Evolutionary conservation across 2,888 invertebrate species (phyloP).

Genomic region (Lacanobia oleracea): DNA sequence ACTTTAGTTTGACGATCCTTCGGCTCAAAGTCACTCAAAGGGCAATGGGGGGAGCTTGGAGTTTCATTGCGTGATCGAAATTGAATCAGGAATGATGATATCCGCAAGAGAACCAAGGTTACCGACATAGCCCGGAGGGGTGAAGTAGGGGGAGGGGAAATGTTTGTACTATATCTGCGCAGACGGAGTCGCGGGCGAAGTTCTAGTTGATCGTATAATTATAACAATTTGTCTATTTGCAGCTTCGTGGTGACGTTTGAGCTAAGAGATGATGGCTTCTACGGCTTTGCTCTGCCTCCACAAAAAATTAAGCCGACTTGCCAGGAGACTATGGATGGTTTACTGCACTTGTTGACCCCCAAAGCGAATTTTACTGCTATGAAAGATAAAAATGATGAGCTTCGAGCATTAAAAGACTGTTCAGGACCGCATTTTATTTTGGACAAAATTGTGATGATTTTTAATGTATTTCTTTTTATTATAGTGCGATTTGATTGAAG

Average conservation of each 20-base stretch:
- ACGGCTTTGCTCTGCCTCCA: slow-evolving; percentile 93
- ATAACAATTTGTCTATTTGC: slow-evolving; percentile 35
- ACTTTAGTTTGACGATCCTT: too few relatives aligned
- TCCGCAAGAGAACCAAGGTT: too few relatives aligned
- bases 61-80: too few relatives aligned
- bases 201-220: not conserved
- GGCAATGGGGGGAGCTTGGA: too few relatives aligned
- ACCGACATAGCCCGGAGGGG: too few relatives aligned
- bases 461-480: slow-evolving; percentile 75
- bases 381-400: not conserved
- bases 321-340: slow-evolving; percentile 90
- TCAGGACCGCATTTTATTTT: slow-evolving; percentile 39
- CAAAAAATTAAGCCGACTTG: slow-evolving; percentile 92
- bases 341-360: slow-evolving; percentile 70
- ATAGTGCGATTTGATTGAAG: slow-evolving; percentile 45
- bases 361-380: not conserved
- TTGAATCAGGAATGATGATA: too few relatives aligned
- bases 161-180: too few relatives aligned
- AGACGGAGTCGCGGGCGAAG: too few relatives aligned
- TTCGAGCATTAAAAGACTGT: not conserved
- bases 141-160: too few relatives aligned
- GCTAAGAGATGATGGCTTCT: slow-evolving; percentile 90
- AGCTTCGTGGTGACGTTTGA: slow-evolving; percentile 92
- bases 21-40: too few relatives aligned
- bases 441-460: slow-evolving; percentile 68